Evolutionary conservation across 1,140 invertebrate genomes (phyloP).

Genomic region (Maniola jurtina): DNA sequence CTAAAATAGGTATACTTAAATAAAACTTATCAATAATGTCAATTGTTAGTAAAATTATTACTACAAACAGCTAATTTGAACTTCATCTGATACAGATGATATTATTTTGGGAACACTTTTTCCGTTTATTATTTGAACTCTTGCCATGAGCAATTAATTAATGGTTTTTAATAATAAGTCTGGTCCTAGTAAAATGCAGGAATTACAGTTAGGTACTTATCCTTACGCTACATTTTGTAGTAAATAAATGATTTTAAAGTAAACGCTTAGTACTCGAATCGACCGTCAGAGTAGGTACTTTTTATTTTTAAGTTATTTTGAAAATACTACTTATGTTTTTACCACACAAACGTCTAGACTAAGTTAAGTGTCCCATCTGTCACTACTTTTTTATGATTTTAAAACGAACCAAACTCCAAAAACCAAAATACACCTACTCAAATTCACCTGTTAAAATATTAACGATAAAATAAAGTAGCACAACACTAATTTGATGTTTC

Average conservation of each 20-base stretch:
- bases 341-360: not conserved
- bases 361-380: not conserved
- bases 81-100: slow-evolving; percentile 77
- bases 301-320: not conserved
- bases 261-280: slow-evolving; percentile 4
- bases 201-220: slow-evolving; percentile 3
- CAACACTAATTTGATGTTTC: slow-evolving; percentile 37
- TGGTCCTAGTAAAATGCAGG: slow-evolving; percentile 30
- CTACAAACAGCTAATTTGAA: slow-evolving; percentile 67
- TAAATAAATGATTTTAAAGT: not conserved
- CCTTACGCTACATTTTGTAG: not conserved
- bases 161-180: slow-evolving; percentile 30
- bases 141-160: slow-evolving; percentile 63
- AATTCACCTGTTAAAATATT: slow-evolving; percentile 12
- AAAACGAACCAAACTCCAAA: slow-evolving; percentile 10
- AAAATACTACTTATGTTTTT: not conserved
- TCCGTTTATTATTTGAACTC: slow-evolving; percentile 57
- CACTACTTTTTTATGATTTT: not conserved
- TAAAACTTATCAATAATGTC: slow-evolving; percentile 57
- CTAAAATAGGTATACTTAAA: slow-evolving; percentile 74
- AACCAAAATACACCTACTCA: slow-evolving; percentile 10
- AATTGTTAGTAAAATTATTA: slow-evolving; percentile 68
- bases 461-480: slow-evolving; percentile 32
- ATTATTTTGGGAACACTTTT: slow-evolving; percentile 56
- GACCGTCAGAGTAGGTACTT: not conserved